A percentile compares a stretch with the other conserved stretches of the same genome.
Evolutionary conservation across 2,888 invertebrate species (phyloP).

Genomic region (Mellilla xanthometata): DNA sequence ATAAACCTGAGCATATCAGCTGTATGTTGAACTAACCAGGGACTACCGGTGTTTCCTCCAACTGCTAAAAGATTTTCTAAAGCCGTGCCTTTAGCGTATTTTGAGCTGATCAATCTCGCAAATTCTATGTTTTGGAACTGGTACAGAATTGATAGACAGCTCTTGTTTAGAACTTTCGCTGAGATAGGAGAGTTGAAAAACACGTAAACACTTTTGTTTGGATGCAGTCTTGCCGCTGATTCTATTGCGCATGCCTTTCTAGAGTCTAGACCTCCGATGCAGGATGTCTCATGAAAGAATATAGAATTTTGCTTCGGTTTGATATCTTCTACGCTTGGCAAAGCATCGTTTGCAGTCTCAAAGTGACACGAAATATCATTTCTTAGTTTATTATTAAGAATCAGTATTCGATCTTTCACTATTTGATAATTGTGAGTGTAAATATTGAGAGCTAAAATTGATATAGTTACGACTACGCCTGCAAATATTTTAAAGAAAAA

Average conservation of each 20-base stretch:
- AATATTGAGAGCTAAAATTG: too few species aligned
- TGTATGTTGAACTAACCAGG: slow-evolving; percentile 25
- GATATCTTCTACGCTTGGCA: slow-evolving; percentile 16
- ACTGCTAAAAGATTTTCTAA: slow-evolving; percentile 15
- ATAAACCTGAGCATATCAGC: slow-evolving; percentile 31
- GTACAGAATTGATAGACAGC: slow-evolving; percentile 18
- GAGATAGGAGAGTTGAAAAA: slow-evolving; percentile 33
- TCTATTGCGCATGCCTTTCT: slow-evolving; percentile 36
- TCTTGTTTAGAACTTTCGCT: slow-evolving; percentile 5
- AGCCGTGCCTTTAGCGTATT: slow-evolving; percentile 20
- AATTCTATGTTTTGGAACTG: slow-evolving; percentile 26
- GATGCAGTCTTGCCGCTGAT: slow-evolving; percentile 33
- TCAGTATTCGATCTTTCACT: too few species aligned
- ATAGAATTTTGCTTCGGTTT: slow-evolving; percentile 55
- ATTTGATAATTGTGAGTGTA: too few species aligned
- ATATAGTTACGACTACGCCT: too few species aligned
- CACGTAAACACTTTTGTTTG: slow-evolving; percentile 67
- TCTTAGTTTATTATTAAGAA: too few species aligned
- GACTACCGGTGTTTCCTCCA: slow-evolving; percentile 10
- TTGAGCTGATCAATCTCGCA: slow-evolving; percentile 17
- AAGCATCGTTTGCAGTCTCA: slow-evolving; percentile 11
- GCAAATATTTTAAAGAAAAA: too few species aligned
- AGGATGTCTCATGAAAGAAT: slow-evolving; percentile 86
- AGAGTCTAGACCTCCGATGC: slow-evolving; percentile 65
- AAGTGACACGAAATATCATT: slow-evolving; percentile 20